phyloP scores from a whole-genome alignment of 2,888 invertebrate genomes.

The Drosophila mimica region DNA sequence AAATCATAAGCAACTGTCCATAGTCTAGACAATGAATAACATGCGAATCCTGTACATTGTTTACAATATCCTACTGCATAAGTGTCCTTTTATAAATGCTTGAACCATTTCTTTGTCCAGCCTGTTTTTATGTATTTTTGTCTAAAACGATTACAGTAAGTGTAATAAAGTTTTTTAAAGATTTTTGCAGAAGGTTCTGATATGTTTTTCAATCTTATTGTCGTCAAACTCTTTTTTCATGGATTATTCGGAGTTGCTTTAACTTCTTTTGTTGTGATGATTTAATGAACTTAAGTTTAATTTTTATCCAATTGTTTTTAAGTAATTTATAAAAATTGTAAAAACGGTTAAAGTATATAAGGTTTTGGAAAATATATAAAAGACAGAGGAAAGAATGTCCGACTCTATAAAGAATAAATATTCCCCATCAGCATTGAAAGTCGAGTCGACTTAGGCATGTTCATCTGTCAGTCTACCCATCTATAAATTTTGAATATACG shows the following conservation, averaged over 20 bases:
- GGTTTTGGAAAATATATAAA: background rate
- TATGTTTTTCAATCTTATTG: background rate
- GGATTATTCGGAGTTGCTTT: background rate
- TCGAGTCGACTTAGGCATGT: background rate
- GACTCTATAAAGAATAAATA: background rate
- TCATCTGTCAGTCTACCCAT: background rate
- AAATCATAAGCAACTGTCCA: background rate
- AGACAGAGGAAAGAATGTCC: background rate
- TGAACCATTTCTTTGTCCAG: background rate
- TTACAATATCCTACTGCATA: background rate
- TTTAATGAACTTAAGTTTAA: background rate
- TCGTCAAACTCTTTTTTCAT: background rate
- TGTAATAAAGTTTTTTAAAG: background rate
- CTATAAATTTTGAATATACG: background rate
- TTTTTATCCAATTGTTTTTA: background rate
- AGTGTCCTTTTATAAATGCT: background rate
- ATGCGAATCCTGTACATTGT: background rate
- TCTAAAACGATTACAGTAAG: background rate
- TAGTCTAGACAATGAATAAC: background rate
- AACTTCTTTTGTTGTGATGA: background rate
- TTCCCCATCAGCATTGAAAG: background rate
- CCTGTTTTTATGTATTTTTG: background rate
- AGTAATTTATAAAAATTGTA: background rate
- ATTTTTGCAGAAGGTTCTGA: background rate
- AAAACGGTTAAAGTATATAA: background rate